A percentile compares a stretch with the other conserved stretches of the same genome.
Conservation (phyloP, 2,888 invertebrate genomes). For the Eretmocerus hayati region DNA sequence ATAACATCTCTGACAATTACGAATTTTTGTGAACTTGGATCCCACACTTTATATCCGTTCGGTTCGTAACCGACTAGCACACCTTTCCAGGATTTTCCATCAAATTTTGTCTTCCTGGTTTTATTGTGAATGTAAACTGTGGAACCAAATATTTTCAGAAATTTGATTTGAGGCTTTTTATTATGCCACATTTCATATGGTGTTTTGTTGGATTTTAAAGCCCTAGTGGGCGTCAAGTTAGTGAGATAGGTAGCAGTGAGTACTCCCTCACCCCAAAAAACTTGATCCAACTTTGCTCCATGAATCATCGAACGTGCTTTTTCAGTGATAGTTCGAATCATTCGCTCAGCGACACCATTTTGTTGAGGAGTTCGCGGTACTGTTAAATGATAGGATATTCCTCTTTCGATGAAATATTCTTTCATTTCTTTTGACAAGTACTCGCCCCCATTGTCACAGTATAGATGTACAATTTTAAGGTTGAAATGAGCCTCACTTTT, state of each 20-base stretch:
- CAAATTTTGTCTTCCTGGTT: constrained; percentile 32
- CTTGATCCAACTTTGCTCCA: constrained; percentile 13
- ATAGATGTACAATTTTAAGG: constrained; percentile 12
- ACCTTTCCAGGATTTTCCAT: constrained; percentile 37
- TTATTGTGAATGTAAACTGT: constrained; percentile 36
- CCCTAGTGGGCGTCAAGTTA: constrained; percentile 38
- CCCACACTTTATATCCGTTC: constrained; percentile 36
- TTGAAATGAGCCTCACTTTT: no score
- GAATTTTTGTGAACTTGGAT: constrained; percentile 31
- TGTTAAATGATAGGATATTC: constrained; percentile 38
- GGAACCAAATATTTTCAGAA: constrained; percentile 33
- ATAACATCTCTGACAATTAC: constrained; percentile 35
- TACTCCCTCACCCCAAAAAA: constrained; percentile 28
- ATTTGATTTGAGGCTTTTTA: constrained; percentile 32
- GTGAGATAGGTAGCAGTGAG: constrained; percentile 30
- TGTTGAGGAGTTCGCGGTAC: constrained; percentile 41
- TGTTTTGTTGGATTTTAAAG: constrained; percentile 33
- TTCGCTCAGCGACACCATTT: constrained; percentile 41
- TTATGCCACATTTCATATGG: constrained; percentile 36
- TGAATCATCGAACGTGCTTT: constrained; percentile 19
- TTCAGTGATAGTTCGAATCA: constrained; percentile 31
- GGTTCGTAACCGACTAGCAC: no score
- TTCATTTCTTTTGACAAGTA: constrained; percentile 36
- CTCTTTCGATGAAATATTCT: constrained; percentile 33
- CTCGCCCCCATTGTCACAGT: constrained; percentile 31